phyloP scores from a whole-genome alignment of 2,797 vertebrate genomes.

The Coluber constrictor region DNA sequence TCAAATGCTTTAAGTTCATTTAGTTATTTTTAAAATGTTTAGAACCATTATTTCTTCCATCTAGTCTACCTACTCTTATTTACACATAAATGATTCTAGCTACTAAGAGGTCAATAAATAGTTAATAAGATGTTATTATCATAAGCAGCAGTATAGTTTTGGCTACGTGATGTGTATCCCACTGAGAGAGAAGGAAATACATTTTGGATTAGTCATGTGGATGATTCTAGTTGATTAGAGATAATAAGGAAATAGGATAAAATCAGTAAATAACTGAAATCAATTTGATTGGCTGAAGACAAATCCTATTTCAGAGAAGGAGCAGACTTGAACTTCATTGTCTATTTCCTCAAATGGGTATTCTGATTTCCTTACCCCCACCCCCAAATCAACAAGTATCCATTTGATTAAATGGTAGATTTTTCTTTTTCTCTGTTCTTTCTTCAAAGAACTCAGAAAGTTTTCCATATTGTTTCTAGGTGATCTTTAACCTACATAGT shows the following conservation, averaged over 20 bases:
- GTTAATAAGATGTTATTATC: neutral
- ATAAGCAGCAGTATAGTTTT: neutral
- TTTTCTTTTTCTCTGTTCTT: neutral
- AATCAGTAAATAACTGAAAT: neutral
- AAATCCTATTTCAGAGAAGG: neutral
- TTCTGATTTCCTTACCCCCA: neutral
- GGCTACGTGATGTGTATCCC: neutral
- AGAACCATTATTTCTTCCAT: neutral
- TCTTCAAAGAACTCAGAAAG: neutral
- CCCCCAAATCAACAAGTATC: neutral
- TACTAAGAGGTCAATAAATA: neutral
- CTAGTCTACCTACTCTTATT: neutral
- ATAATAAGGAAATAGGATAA: neutral
- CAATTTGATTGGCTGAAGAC: neutral
- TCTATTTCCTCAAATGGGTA: neutral
- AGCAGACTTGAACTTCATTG: neutral
- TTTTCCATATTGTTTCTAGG: neutral
- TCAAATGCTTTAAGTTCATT: neutral
- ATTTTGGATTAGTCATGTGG: neutral
- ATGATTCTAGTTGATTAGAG: neutral
- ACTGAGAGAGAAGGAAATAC: neutral
- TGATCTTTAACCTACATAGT: neutral
- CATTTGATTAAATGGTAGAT: neutral
- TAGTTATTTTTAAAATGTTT: neutral
- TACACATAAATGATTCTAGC: neutral